phyloP scores from a whole-genome alignment of 2,797 vertebrate species.

The Semotilus atromaculatus region DNA sequence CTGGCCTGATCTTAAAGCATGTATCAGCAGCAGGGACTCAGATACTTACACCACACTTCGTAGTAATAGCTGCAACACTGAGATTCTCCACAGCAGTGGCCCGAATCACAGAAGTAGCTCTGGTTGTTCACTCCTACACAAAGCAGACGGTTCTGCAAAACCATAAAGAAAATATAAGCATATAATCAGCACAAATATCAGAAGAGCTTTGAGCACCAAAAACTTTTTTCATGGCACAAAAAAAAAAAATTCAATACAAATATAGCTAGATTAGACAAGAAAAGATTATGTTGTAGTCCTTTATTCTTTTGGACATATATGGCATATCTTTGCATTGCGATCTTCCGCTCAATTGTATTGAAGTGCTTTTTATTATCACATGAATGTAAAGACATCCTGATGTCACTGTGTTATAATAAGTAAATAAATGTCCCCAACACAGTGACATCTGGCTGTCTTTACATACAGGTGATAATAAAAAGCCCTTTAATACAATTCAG shows the following conservation, averaged over 20 bases:
- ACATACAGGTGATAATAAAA: not conserved
- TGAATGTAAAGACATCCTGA: not conserved
- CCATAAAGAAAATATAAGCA: constrained; percentile 16
- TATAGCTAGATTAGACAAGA: no score
- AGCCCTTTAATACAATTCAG: not conserved
- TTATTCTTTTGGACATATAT: not conserved
- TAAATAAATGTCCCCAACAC: not conserved
- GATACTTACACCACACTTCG: constrained; percentile 94
- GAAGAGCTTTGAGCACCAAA: not conserved
- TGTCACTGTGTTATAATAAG: not conserved
- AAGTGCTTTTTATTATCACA: not conserved
- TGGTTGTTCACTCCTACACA: constrained; percentile 91
- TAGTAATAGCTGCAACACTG: constrained; percentile 97
- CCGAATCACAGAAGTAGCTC: constrained; percentile 91
- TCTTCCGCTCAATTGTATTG: not conserved
- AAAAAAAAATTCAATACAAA: not conserved
- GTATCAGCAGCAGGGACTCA: not conserved
- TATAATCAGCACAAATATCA: not conserved
- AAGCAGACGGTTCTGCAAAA: constrained; percentile 83
- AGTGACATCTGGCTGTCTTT: not conserved
- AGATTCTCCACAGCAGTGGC: constrained; percentile 93
- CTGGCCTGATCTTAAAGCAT: not conserved
- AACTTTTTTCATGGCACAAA: not conserved
- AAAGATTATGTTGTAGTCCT: not conserved
- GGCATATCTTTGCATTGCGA: not conserved